Conservation (phyloP, 2,797 vertebrate genomes). For the Ara ararauna region DNA sequence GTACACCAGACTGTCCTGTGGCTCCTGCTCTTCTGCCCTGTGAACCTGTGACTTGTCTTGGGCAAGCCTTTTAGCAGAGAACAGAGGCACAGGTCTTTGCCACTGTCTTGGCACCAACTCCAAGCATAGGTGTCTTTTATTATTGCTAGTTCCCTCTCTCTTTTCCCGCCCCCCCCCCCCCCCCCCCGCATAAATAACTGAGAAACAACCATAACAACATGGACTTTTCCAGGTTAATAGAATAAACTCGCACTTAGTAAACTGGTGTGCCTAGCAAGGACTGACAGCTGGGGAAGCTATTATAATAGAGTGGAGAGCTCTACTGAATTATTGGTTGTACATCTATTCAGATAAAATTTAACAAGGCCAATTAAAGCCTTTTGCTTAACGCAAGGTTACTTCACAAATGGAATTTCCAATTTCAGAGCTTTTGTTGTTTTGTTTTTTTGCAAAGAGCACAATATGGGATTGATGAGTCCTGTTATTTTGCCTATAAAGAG, state of each 20-base stretch:
- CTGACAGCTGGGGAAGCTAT: background rate
- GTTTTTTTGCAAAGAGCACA: background rate
- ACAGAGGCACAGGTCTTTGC: background rate
- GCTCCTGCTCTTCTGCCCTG: background rate
- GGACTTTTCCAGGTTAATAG: background rate
- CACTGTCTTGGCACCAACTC: rapidly evolving
- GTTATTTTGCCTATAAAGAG: constrained; percentile 63
- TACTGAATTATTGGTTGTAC: background rate
- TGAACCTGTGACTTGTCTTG: background rate
- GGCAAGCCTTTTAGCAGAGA: background rate
- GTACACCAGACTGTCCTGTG: background rate
- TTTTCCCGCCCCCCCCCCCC: too few relatives aligned
- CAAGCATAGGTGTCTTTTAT: background rate
- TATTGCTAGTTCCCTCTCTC: background rate
- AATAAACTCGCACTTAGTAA: background rate
- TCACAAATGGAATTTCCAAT: background rate
- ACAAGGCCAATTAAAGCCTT: background rate
- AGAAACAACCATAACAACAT: background rate
- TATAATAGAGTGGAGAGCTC: background rate
- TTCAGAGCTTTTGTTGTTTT: background rate
- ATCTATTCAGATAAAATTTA: background rate
- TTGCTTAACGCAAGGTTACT: background rate
- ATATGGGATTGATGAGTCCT: constrained; percentile 60
- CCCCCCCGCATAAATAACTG: too few relatives aligned
- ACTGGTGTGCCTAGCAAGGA: background rate